A percentile compares a stretch with the other conserved stretches of the same genome.
These are phyloP conservation scores for Ophion costatus DNA, from an alignment of 2,888 invertebrate genomes.

Conservation along the genomic window DNA sequence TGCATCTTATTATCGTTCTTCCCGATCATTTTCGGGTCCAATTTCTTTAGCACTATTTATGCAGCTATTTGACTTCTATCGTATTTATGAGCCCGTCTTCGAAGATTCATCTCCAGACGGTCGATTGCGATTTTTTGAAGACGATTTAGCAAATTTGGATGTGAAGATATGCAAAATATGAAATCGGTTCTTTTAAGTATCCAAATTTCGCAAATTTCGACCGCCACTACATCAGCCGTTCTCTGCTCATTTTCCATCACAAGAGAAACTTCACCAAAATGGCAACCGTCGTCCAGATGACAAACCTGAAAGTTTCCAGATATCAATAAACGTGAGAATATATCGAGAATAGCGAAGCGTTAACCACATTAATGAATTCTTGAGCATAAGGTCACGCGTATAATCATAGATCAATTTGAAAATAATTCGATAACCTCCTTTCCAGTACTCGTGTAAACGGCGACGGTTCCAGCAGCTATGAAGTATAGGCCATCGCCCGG, in stretches of 20 bases:
- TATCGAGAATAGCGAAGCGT: neutral
- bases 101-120: constrained; percentile 69
- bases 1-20: neutral
- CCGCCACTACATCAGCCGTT: constrained; percentile 82
- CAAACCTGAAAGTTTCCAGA: constrained; percentile 78
- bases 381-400: neutral
- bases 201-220: constrained; percentile 83
- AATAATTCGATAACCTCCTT: constrained; percentile 78
- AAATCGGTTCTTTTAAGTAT: constrained; percentile 81
- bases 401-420: neutral
- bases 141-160: constrained; percentile 79
- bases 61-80: neutral
- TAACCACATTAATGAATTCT: neutral
- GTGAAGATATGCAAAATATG: constrained; percentile 77
- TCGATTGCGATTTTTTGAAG: constrained; percentile 77
- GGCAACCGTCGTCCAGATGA: constrained; percentile 83
- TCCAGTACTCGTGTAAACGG: constrained; percentile 81
- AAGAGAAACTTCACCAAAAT: constrained; percentile 84
- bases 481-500: constrained; percentile 81
- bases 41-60: neutral
- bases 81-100: constrained; percentile 3
- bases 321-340: neutral
- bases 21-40: neutral
- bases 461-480: constrained; percentile 83
- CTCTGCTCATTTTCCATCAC: constrained; percentile 82